These are phyloP conservation scores for Sericinus montela DNA, from an alignment of 2,888 invertebrate species.

Conservation along the genomic window DNA sequence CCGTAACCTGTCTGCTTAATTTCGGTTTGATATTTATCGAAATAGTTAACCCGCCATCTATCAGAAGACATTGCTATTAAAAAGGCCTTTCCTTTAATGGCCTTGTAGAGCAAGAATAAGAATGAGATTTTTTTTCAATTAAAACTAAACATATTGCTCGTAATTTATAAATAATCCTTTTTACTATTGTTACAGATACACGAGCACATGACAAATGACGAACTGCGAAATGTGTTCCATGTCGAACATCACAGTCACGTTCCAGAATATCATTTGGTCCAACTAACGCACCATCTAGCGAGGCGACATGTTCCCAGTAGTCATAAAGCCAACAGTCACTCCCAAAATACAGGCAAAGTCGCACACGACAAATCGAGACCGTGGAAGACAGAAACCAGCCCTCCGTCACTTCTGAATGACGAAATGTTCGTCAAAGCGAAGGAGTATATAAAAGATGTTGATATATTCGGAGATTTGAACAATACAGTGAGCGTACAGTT, in stretches of 20 bases:
- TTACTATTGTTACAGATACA: constrained; percentile 85
- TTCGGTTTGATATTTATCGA: too few species aligned
- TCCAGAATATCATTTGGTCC: constrained; percentile 91
- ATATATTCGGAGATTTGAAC: constrained; percentile 65
- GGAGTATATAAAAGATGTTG: constrained; percentile 58
- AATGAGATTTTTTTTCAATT: too few species aligned
- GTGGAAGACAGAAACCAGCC: constrained; percentile 50
- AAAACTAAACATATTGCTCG: too few species aligned
- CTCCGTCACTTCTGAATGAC: constrained; percentile 63
- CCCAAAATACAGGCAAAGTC: constrained; percentile 42
- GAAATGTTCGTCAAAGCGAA: constrained; percentile 66
- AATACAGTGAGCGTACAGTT: constrained; percentile 66
- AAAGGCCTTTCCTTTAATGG: too few species aligned
- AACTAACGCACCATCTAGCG: constrained; percentile 82
- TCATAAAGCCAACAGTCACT: constrained; percentile 44
- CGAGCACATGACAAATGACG: constrained; percentile 91
- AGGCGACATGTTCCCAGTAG: constrained; percentile 62
- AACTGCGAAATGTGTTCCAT: constrained; percentile 90
- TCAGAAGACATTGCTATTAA: too few species aligned
- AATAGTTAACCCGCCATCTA: too few species aligned
- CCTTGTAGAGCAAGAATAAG: too few species aligned
- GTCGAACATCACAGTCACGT: constrained; percentile 88
- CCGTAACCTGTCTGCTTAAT: too few species aligned
- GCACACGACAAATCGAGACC: constrained; percentile 60
- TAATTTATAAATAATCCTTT: constrained; percentile 6